A percentile compares a stretch with the other conserved stretches of the same genome.
phyloP scores from a whole-genome alignment of 2,888 invertebrate species.

The Erebia aethiops region DNA sequence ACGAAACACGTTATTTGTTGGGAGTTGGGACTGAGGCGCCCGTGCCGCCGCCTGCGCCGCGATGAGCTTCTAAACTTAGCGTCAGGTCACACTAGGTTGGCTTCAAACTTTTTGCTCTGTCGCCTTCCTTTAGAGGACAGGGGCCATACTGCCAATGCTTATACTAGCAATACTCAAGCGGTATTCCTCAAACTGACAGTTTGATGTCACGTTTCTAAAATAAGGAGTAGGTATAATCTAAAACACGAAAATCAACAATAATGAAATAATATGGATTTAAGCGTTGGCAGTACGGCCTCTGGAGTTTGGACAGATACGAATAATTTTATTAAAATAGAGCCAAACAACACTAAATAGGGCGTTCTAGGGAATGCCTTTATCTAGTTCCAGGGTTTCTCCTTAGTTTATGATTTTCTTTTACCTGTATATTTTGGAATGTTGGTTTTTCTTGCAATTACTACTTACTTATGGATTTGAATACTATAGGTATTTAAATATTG shows the following conservation, averaged over 20 bases:
- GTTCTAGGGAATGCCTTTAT: neutral
- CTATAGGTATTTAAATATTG: too few relatives aligned
- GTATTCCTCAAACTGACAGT: too few relatives aligned
- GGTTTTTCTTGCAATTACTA: neutral
- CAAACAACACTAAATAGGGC: neutral
- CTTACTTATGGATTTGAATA: too few relatives aligned
- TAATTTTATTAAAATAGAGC: neutral
- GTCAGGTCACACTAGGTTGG: slow-evolving; percentile 1
- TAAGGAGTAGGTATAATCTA: too few relatives aligned
- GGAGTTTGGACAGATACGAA: neutral
- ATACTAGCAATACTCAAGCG: too few relatives aligned
- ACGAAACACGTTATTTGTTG: slow-evolving; percentile 54
- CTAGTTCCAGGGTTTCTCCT: too few relatives aligned
- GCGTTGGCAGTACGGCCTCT: neutral
- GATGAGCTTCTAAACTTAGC: slow-evolving; percentile 57
- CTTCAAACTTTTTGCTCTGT: slow-evolving; percentile 10
- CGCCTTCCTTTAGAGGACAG: neutral
- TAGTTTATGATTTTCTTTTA: too few relatives aligned
- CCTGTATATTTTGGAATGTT: neutral
- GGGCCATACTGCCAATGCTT: too few relatives aligned
- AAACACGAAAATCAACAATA: too few relatives aligned
- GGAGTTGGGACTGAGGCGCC: slow-evolving; percentile 54
- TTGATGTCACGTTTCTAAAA: too few relatives aligned
- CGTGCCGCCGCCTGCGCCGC: slow-evolving; percentile 33
- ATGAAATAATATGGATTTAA: too few relatives aligned